Evolutionary conservation across 2,888 invertebrate species (phyloP).

Genomic region (Drosophila multiciliata): DNA sequence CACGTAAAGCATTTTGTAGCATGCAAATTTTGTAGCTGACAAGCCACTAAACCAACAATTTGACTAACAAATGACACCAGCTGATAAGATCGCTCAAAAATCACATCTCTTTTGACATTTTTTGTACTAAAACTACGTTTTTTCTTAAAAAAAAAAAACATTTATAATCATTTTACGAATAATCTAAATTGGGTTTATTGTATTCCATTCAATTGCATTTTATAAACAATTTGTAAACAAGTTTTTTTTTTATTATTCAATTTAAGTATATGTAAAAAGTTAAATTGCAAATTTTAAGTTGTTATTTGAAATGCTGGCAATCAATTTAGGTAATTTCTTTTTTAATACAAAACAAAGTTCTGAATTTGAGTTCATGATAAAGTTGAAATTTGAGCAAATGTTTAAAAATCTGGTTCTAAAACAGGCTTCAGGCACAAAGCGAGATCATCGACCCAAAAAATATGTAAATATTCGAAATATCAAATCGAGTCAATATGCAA

Average conservation of each 20-base stretch:
- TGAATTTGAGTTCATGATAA: not conserved
- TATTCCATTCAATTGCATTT: not conserved
- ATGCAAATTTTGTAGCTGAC: not conserved
- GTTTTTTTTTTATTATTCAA: conserved; percentile 2
- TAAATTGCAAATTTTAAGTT: not conserved
- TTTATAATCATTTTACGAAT: not conserved
- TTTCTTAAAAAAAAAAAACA: too few relatives aligned
- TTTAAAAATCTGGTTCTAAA: conserved; percentile 26
- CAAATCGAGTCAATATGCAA: not conserved
- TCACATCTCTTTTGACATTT: not conserved
- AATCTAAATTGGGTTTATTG: not conserved
- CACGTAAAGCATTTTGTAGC: not conserved
- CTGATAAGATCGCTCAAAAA: not conserved
- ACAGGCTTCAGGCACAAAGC: conserved; percentile 16
- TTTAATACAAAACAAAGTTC: conserved; percentile 1
- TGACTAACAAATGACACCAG: not conserved
- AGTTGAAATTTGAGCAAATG: conserved; percentile 5
- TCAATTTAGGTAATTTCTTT: not conserved
- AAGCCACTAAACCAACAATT: conserved; percentile 1
- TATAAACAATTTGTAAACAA: conserved; percentile 1
- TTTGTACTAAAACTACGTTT: not conserved
- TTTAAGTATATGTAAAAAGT: not conserved
- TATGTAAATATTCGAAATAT: not conserved
- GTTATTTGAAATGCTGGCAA: not conserved
- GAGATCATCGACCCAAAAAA: conserved; percentile 20